These are phyloP conservation scores for Calephelis perditalis DNA, from an alignment of 2,888 invertebrate genomes.

Conservation along the genomic window DNA sequence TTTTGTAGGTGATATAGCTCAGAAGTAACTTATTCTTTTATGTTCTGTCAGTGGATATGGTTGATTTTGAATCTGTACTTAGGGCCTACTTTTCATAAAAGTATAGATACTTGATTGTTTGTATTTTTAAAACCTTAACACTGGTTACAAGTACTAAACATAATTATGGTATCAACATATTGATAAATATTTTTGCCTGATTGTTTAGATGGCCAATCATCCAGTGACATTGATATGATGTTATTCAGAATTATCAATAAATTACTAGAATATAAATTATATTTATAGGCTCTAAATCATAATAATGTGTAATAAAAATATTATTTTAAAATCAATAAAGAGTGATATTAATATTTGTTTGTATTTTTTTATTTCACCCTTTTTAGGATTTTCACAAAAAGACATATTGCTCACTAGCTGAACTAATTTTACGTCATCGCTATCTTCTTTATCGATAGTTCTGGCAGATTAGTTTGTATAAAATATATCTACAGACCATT, in stretches of 20 bases:
- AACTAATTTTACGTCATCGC: too few relatives aligned
- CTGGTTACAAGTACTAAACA: constrained; percentile 5
- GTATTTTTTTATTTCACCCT: constrained; percentile 1
- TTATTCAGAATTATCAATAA: constrained; percentile 19
- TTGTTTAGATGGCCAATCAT: constrained; percentile 9
- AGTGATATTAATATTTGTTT: constrained; percentile 62
- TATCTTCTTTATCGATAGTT: too few relatives aligned
- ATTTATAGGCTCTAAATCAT: constrained; percentile 67
- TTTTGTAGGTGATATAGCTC: constrained; percentile 9
- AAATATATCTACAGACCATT: too few relatives aligned
- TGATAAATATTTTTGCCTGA: constrained; percentile 17
- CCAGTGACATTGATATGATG: constrained; percentile 17
- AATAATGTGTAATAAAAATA: constrained; percentile 75
- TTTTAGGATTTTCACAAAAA: too few relatives aligned
- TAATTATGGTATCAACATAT: constrained; percentile 1
- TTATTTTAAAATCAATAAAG: constrained; percentile 78
- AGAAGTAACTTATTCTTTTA: constrained; percentile 35
- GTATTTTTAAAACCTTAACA: not conserved
- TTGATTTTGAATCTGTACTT: constrained; percentile 51
- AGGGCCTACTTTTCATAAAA: constrained; percentile 58
- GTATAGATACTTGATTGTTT: constrained; percentile 17
- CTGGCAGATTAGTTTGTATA: too few relatives aligned
- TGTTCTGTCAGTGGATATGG: constrained; percentile 45
- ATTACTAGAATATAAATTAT: constrained; percentile 44
- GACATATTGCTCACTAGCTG: too few relatives aligned